phyloP scores from a whole-genome alignment of 2,113 vertebrate species.

The Ophthalmolycus amberensis region DNA sequence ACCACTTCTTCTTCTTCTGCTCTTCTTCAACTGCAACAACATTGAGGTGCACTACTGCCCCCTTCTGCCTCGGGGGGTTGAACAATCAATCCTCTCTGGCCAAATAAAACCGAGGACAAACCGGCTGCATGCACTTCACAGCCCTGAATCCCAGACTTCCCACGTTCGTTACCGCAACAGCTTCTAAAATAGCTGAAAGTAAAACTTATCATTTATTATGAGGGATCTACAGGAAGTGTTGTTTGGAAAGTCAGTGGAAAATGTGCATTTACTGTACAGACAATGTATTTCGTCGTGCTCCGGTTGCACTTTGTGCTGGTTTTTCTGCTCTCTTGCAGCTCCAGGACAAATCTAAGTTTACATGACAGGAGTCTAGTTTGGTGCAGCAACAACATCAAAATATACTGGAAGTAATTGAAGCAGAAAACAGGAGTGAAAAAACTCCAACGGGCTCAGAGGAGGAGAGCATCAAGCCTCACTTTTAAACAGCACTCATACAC shows the following conservation, averaged over 20 bases:
- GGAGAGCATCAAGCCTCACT: constrained; percentile 39
- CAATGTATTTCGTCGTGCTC: too few relatives aligned
- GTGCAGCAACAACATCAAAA: neutral
- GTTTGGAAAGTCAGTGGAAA: too few relatives aligned
- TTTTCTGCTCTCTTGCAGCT: neutral
- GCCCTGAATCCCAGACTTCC: neutral
- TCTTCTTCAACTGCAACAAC: neutral
- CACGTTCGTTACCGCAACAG: neutral
- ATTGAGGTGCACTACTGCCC: neutral
- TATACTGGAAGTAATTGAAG: neutral
- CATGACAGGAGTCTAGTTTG: neutral
- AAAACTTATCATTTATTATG: neutral
- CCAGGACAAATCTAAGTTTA: neutral
- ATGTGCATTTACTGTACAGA: too few relatives aligned
- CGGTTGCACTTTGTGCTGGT: neutral
- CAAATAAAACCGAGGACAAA: neutral
- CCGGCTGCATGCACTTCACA: neutral
- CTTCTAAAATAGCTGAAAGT: neutral
- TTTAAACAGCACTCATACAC: constrained; percentile 76
- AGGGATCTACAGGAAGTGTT: neutral
- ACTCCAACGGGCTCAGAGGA: neutral
- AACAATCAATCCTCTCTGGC: neutral
- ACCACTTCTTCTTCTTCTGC: neutral
- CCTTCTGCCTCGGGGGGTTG: neutral
- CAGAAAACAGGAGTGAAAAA: neutral